Percentiles rank a stretch among this genome's conserved stretches.
These are phyloP conservation scores for Lasioglossum marginatum DNA, from an alignment of 2,888 invertebrate genomes.

Conservation along the genomic window DNA sequence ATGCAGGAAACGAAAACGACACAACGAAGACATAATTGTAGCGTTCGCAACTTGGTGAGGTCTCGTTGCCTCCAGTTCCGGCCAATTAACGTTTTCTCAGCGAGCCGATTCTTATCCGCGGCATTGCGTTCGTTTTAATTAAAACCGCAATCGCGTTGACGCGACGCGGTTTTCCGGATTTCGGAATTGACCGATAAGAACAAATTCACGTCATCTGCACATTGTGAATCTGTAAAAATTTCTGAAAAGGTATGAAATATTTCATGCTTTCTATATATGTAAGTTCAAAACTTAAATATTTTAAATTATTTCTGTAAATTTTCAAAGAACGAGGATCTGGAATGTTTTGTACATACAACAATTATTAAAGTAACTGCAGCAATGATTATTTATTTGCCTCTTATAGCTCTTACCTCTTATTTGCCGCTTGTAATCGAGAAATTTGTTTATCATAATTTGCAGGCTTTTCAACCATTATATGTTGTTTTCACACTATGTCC, in stretches of 20 bases:
- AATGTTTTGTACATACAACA: neutral
- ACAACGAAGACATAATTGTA: neutral
- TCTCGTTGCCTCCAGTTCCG: constrained; percentile 21
- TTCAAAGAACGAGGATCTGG: neutral
- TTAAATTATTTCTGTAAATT: neutral
- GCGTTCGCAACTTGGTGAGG: neutral
- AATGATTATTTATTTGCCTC: too few relatives aligned
- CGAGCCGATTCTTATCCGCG: constrained; percentile 35
- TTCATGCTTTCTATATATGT: neutral
- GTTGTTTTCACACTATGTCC: too few relatives aligned
- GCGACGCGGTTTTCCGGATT: constrained; percentile 26
- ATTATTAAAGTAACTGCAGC: neutral
- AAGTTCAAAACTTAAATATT: neutral
- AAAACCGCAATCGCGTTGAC: constrained; percentile 28
- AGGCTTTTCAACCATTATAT: neutral
- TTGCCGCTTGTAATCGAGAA: neutral
- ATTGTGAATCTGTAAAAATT: neutral
- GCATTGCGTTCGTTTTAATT: constrained; percentile 36
- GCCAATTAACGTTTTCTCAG: constrained; percentile 38
- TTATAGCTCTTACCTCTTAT: too few relatives aligned
- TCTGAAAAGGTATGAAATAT: neutral
- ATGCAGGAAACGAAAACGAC: neutral
- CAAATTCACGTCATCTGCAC: neutral
- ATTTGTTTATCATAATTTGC: neutral
- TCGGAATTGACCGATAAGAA: constrained; percentile 22